Evolutionary conservation across 2,888 invertebrate genomes (phyloP), one percentile per base, ranked within the genome.

Genomic region (Cataglyphis albicans): DNA sequence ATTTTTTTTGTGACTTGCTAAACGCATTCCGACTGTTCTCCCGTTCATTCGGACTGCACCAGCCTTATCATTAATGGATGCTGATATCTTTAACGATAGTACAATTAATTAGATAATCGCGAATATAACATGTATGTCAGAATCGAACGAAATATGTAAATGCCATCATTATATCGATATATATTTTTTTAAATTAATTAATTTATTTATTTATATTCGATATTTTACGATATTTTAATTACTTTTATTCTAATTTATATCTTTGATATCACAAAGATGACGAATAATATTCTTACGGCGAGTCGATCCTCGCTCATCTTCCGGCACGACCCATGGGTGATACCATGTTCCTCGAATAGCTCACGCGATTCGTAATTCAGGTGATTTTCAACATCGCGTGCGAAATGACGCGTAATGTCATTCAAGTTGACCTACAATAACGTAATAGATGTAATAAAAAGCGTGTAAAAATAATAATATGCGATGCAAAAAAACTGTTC

Each of bases 301-400:
- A 55, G 52, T 63, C 74, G 44, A 65, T 52, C 52, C 52, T 52
- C 52, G 65, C 52, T 52, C 55, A 76, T 65, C n/a, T 52, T 64
- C 55, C 65, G 29, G 38, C 65, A 52, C 32, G 21, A 48, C 63
- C 76, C 21, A 57, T 59, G 78, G 78, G 78, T 78, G 78, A 78
- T 78, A 21, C 78, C 78, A 78, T 78, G 70, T 78, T 70, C 12
- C 18, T 57, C 41, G 21, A 25, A 18, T 48, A 29, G 41, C 68
- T 68, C 57, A 38, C 29, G 38, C 38, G 55, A 65, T 15, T 52
- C 55, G 55, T n/a, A 25, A 65, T 18, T 52, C 52, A 7, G 35
- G 48, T 75, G 35, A 68, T 55, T 68, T 67, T 57, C 68, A 59
- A 32, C 35, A 18, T 68, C 10, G 68, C 68, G 21, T 41, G 57